Conservation (phyloP, 2,888 invertebrate species). For the Melanotus villosus region DNA sequence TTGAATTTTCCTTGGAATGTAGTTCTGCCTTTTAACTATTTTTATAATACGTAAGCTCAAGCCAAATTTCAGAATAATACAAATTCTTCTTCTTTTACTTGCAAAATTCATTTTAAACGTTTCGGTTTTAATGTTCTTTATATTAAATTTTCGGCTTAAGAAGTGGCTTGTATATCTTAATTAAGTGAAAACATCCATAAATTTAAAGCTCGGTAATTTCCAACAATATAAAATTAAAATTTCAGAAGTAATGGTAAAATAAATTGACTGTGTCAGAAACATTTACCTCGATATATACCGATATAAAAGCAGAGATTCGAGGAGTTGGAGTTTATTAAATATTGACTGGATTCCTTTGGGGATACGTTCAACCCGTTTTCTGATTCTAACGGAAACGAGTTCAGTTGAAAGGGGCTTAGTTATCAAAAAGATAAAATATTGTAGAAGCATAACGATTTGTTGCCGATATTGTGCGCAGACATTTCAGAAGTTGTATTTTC, state of each 20-base stretch:
- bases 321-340: constrained; percentile 25
- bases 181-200: too few species aligned
- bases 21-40: too few species aligned
- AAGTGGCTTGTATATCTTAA: too few species aligned
- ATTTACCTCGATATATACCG: constrained; percentile 7
- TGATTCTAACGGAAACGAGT: constrained; percentile 27
- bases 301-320: constrained; percentile 18
- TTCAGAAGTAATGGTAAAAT: constrained; percentile 4
- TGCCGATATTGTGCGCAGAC: constrained; percentile 32
- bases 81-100: too few species aligned
- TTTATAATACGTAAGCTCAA: too few species aligned
- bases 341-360: constrained; percentile 16
- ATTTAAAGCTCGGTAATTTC: too few species aligned
- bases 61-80: too few species aligned
- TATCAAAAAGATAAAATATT: constrained; percentile 40
- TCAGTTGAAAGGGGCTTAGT: constrained; percentile 18
- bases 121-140: too few species aligned
- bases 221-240: not conserved
- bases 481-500: constrained; percentile 15
- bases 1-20: too few species aligned
- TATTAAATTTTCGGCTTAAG: too few species aligned
- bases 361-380: constrained; percentile 20
- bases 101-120: too few species aligned
- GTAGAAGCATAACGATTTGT: constrained; percentile 30
- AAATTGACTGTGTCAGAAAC: constrained; percentile 9